These are phyloP conservation scores for Thalpophila matura DNA, from an alignment of 2,888 invertebrate species.

Conservation along the genomic window DNA sequence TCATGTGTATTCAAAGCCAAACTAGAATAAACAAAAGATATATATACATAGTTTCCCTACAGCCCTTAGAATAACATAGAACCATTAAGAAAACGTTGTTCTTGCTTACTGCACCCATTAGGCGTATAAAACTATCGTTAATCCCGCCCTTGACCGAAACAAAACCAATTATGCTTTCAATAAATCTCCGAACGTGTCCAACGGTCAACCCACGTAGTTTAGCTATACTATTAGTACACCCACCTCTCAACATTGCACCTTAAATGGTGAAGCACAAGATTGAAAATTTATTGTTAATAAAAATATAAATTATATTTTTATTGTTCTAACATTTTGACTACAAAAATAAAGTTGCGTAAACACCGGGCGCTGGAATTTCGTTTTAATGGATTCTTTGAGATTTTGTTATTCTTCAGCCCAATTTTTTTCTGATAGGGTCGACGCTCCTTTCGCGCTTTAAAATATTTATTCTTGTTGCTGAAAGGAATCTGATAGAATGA, in stretches of 20 bases:
- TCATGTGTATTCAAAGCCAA: conserved; percentile 57
- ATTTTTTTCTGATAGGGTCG: conserved; percentile 36
- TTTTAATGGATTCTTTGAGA: conserved; percentile 41
- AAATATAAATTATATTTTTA: conserved; percentile 61
- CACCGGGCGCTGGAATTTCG: conserved; percentile 49
- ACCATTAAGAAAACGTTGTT: conserved; percentile 75
- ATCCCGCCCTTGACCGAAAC: conserved; percentile 82
- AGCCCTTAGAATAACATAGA: conserved; percentile 61
- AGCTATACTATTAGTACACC: conserved; percentile 41
- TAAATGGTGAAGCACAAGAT: conserved; percentile 35
- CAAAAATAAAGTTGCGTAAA: conserved; percentile 64
- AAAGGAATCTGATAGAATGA: conserved; percentile 31
- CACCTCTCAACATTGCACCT: conserved; percentile 50
- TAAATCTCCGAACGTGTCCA: conserved; percentile 80
- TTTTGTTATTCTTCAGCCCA: conserved; percentile 37
- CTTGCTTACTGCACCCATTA: conserved; percentile 79
- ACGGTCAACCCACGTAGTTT: conserved; percentile 70
- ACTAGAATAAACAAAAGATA: conserved; percentile 50
- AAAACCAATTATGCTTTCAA: conserved; percentile 85
- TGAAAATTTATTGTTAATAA: conserved; percentile 37
- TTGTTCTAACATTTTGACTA: conserved; percentile 58
- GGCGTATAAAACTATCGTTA: conserved; percentile 82
- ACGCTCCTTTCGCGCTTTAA: conserved; percentile 22
- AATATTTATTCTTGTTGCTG: conserved; percentile 36
- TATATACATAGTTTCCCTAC: conserved; percentile 38